These are phyloP conservation scores for Piscicola geometra DNA, from an alignment of 2,888 invertebrate species.

Conservation along the genomic window DNA sequence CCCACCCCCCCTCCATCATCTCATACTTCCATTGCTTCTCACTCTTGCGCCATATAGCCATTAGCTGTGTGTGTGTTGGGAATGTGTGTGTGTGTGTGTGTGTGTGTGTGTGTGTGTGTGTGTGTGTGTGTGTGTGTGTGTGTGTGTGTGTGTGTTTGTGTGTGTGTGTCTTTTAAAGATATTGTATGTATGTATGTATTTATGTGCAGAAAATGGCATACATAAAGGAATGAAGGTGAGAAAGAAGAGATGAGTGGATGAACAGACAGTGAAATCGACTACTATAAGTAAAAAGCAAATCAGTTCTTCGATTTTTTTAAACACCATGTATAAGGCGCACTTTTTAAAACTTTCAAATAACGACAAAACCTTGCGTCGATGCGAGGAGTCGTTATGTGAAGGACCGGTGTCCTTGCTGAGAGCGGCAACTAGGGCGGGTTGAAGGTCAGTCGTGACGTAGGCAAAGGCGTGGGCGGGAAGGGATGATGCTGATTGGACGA, in stretches of 20 bases:
- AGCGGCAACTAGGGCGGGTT: neutral
- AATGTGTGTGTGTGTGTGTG: too few relatives aligned
- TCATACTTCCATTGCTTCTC: constrained; percentile 13
- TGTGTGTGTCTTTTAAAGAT: too few relatives aligned
- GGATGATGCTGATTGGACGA: neutral
- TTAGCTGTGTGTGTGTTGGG: neutral
- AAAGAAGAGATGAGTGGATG: too few relatives aligned
- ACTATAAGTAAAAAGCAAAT: too few relatives aligned
- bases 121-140: too few relatives aligned
- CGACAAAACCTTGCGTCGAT: neutral
- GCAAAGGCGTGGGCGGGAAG: neutral
- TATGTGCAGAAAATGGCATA: too few relatives aligned
- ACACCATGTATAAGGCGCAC: neutral
- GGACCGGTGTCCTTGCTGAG: constrained; percentile 2
- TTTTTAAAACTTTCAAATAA: neutral
- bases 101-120: too few relatives aligned
- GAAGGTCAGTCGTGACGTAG: neutral
- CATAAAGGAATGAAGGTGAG: too few relatives aligned
- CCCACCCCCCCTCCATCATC: neutral
- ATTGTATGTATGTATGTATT: too few relatives aligned
- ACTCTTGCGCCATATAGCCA: constrained; percentile 5
- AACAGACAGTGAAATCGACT: too few relatives aligned
- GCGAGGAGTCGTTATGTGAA: neutral
- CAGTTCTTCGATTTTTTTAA: too few relatives aligned
- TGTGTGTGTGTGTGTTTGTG: too few relatives aligned